Conservation (phyloP, 2,113 vertebrate species). For the Helogale parvula region DNA sequence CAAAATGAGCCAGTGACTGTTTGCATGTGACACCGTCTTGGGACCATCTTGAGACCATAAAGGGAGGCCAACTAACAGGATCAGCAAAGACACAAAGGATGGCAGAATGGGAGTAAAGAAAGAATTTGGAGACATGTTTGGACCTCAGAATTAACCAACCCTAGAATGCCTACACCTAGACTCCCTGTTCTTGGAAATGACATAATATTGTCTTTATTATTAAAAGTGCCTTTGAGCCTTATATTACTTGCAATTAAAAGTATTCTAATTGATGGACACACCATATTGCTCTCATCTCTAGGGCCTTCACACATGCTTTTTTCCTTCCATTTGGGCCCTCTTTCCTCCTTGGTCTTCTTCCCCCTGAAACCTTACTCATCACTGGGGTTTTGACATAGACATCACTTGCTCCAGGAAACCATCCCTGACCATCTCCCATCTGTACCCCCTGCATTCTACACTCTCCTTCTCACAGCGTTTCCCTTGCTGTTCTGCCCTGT, state of each 20-base stretch:
- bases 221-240: not conserved
- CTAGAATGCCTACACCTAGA: not conserved
- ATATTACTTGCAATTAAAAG: not conserved
- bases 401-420: not conserved
- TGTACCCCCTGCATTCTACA: not conserved
- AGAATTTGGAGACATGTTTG: not conserved
- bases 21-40: not conserved
- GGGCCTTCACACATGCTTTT: not conserved
- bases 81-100: not conserved
- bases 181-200: not conserved
- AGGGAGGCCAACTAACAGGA: not conserved
- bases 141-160: not conserved
- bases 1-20: not conserved
- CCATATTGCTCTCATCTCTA: not conserved
- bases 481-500: not conserved
- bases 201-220: not conserved
- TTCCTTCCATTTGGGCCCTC: not conserved
- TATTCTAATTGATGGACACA: not conserved
- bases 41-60: not conserved
- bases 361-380: not conserved
- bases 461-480: not conserved
- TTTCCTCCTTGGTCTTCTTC: not conserved
- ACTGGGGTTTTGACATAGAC: not conserved
- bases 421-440: not conserved
- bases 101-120: not conserved